Evolutionary conservation across 2,113 vertebrate genomes (phyloP), one percentile per base, ranked within the genome.

Genomic region (Lucifuga dentata): DNA sequence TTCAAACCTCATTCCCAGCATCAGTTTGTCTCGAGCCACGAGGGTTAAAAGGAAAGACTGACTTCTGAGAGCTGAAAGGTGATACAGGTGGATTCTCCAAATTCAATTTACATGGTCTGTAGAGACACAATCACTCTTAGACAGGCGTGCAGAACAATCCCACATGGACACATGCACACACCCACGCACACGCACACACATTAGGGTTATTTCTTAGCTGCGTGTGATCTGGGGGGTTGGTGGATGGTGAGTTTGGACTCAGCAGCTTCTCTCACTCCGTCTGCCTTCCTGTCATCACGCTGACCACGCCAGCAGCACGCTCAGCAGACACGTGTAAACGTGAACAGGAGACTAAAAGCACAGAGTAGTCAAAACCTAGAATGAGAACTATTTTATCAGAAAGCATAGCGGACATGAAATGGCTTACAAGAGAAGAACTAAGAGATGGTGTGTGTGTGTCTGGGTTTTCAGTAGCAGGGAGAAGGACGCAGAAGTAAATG

Each of bases 1-100:
- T 66, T 50, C 65, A 39, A 48, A 67, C 57, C 49, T 40, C n/a
- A 5, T 15, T 36, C 40, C 43, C 52, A 15, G 45, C 58, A 43
- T 66, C 73, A 50, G 6, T 38, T 52, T 73, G 44, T 43, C 20
- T 60, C 3, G 3, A 73, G 67, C 52, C 76, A 59, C 62, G 45
- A 61, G 69, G 69, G 39, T 80, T 76, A 61, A 82, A 74, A 88
- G 76, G 59, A 68, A 68, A 79, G 61, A 68, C 40, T 24, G 64
- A 72, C 82, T 85, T 81, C 73, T 76, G 73, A 75, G 55, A 88
- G 76, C 82, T 83, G 84, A 86, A 89, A 89, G 81, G 66, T 70
- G 84, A 88, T 85, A 78, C 67, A 67, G 70, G 51, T 69, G 68
- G 77, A 80, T 67, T 78, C 70, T 65, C 74, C 57, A 75, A 83